Conservation (phyloP, 23 tunicate genomes). For the Halocynthia roretzi region DNA sequence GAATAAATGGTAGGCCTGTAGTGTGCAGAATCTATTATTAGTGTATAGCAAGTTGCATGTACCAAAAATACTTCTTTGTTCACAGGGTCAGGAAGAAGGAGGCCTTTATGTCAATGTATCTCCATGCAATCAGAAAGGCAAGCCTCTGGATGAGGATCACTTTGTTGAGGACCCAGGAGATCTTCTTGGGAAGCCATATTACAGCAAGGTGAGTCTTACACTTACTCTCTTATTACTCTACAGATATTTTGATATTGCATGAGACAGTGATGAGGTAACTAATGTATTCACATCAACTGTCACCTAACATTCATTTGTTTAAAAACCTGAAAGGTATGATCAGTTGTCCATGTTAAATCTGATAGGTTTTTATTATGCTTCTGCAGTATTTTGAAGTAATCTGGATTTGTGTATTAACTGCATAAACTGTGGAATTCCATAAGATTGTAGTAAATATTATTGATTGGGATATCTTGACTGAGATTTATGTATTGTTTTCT, state of each 20-base stretch:
- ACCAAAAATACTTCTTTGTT: neutral
- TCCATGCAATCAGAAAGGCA: slow-evolving; percentile 79
- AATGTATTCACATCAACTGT: too few species aligned
- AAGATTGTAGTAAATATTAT: too few species aligned
- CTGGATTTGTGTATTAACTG: too few species aligned
- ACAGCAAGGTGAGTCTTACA: slow-evolving; percentile 62
- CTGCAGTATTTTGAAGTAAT: too few species aligned
- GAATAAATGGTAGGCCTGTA: neutral
- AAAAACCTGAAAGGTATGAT: too few species aligned
- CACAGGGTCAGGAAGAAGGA: slow-evolving; percentile 95
- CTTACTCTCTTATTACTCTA: too few species aligned
- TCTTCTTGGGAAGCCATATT: slow-evolving; percentile 66
- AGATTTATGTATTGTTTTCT: neutral
- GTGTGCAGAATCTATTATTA: neutral
- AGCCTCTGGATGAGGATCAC: slow-evolving; percentile 88
- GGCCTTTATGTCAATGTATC: slow-evolving; percentile 49
- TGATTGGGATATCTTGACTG: too few species aligned
- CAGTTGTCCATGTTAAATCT: too few species aligned
- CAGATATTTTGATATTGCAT: too few species aligned
- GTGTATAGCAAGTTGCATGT: neutral
- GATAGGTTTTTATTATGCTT: too few species aligned
- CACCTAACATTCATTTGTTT: too few species aligned
- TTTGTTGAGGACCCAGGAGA: slow-evolving; percentile 91
- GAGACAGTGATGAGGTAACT: neutral
- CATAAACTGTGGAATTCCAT: too few species aligned